These are phyloP conservation scores for Theonella swinhoei DNA, from an alignment of 37 sponge, comb jelly and placozoan genomes.

Conservation along the genomic window DNA sequence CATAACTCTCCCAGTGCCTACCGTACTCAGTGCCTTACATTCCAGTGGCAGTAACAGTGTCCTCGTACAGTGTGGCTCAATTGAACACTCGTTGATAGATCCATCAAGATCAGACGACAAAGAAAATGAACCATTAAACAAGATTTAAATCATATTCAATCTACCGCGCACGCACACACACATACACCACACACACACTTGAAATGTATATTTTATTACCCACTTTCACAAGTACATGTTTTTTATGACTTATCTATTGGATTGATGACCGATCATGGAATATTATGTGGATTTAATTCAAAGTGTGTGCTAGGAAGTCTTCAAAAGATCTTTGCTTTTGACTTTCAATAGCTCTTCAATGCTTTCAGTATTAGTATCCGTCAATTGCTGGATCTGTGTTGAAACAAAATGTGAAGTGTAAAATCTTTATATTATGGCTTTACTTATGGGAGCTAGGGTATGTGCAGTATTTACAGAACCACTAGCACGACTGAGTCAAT, in stretches of 20 bases:
- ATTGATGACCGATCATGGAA: not conserved
- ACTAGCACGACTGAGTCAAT: too few relatives aligned
- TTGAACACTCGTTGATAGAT: too few relatives aligned
- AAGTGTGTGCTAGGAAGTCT: slow-evolving; percentile 1
- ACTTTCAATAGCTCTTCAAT: slow-evolving; percentile 57
- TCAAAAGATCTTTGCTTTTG: slow-evolving; percentile 55
- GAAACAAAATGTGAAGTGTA: too few relatives aligned
- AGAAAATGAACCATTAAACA: not conserved
- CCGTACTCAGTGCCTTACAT: not conserved
- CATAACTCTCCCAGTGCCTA: not conserved
- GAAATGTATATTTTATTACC: not conserved
- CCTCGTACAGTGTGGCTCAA: not conserved
- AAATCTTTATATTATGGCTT: too few relatives aligned
- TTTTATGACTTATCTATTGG: too few relatives aligned
- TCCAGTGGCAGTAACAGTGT: not conserved
- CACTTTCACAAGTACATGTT: not conserved
- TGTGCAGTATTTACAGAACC: too few relatives aligned
- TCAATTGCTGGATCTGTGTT: slow-evolving; percentile 58
- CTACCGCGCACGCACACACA: too few relatives aligned
- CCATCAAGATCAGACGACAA: not conserved
- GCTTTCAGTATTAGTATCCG: slow-evolving; percentile 48
- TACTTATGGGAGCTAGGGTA: not conserved
- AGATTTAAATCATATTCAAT: not conserved
- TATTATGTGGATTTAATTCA: not conserved
- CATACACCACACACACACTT: too few relatives aligned